phyloP scores from a whole-genome alignment of 2,888 invertebrate genomes.

The Linnaemya vulpina region DNA sequence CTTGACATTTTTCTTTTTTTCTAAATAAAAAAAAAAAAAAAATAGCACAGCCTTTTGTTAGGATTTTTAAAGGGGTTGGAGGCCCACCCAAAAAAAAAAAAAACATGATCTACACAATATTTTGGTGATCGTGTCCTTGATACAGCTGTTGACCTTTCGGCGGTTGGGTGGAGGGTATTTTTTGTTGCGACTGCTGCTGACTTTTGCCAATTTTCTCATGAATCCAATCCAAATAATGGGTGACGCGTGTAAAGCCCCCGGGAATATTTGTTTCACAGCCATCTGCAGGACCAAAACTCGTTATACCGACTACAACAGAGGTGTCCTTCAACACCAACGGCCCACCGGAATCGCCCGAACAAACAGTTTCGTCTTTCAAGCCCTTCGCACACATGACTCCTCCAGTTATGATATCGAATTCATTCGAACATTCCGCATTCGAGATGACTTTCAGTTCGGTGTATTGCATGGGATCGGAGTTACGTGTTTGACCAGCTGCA shows the following conservation, averaged over 20 bases:
- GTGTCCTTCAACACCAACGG: slow-evolving; percentile 80
- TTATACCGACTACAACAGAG: slow-evolving; percentile 80
- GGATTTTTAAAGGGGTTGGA: not conserved
- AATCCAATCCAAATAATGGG: slow-evolving; percentile 81
- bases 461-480: slow-evolving; percentile 80
- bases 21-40: too few relatives aligned
- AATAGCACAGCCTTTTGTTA: slow-evolving; percentile 51
- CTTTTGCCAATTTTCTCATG: slow-evolving; percentile 78
- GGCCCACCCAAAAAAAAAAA: not conserved
- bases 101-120: slow-evolving; percentile 43
- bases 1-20: not conserved
- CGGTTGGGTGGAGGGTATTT: not conserved
- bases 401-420: slow-evolving; percentile 79
- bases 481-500: slow-evolving; percentile 76
- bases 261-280: slow-evolving; percentile 81
- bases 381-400: slow-evolving; percentile 82
- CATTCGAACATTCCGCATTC: slow-evolving; percentile 78
- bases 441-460: slow-evolving; percentile 81
- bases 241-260: slow-evolving; percentile 81
- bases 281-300: slow-evolving; percentile 81
- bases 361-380: slow-evolving; percentile 80
- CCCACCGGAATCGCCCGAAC: slow-evolving; percentile 82
- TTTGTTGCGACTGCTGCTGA: slow-evolving; percentile 25
- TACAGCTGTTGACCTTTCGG: not conserved
- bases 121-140: slow-evolving; percentile 43